phyloP scores from a whole-genome alignment of 2,113 vertebrate species.

The Oxyura jamaicensis region DNA sequence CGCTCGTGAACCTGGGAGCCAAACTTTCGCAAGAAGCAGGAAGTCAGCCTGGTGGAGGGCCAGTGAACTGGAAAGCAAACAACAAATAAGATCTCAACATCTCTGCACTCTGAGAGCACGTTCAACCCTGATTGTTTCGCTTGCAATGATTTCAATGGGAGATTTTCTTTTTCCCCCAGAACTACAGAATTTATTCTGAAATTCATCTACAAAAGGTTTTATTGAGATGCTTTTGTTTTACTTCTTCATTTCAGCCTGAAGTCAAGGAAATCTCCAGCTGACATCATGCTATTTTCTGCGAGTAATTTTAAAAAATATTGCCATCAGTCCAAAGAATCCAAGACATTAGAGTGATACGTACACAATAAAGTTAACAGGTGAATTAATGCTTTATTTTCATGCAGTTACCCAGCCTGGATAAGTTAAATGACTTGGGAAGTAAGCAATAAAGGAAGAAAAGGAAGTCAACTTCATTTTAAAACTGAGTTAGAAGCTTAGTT shows the following conservation, averaged over 20 bases:
- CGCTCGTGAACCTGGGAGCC: fast-evolving
- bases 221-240: neutral
- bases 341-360: neutral
- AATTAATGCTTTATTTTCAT: neutral
- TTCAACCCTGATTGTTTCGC: neutral
- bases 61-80: fast-evolving
- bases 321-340: neutral
- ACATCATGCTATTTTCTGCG: neutral
- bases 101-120: neutral
- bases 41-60: fast-evolving
- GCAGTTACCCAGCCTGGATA: neutral
- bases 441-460: neutral
- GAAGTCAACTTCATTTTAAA: neutral
- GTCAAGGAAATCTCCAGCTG: neutral
- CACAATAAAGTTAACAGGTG: neutral
- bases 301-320: neutral
- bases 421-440: constrained; percentile 21
- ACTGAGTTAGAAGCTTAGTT: neutral
- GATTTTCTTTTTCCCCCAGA: neutral
- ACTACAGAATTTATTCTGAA: neutral
- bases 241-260: neutral
- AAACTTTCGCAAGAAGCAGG: neutral
- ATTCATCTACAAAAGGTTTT: neutral
- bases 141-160: fast-evolving
- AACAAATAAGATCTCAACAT: neutral